phyloP scores from a whole-genome alignment of 2,113 vertebrate species.

The Ascaphus truei region DNA sequence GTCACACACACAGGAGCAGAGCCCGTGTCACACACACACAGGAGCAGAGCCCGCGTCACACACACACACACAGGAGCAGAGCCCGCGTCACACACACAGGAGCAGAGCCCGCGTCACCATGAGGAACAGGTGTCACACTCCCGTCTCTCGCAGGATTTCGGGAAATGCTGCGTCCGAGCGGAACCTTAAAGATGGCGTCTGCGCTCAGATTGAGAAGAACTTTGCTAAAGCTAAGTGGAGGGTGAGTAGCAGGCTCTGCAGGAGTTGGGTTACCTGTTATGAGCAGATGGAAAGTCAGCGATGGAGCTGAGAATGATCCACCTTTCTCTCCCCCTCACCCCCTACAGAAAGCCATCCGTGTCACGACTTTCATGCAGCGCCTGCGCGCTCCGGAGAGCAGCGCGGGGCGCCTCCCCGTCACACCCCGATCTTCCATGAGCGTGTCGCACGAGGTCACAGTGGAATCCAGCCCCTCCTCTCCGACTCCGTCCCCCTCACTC shows the following conservation, averaged over 20 bases:
- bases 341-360: slow-evolving; percentile 78
- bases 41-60: background rate
- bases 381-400: slow-evolving; percentile 64
- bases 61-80: no score
- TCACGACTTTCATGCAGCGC: slow-evolving; percentile 81
- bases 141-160: slow-evolving; percentile 62
- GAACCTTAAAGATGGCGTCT: slow-evolving; percentile 78
- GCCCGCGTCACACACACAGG: background rate
- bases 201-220: slow-evolving; percentile 82
- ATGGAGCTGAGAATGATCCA: no score
- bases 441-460: slow-evolving; percentile 62
- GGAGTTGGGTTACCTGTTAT: background rate
- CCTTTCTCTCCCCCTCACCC: background rate
- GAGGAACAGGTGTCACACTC: background rate
- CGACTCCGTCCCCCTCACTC: background rate
- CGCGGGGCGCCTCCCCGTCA: slow-evolving; percentile 42
- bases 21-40: background rate
- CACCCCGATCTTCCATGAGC: slow-evolving; percentile 46
- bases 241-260: slow-evolving; percentile 51
- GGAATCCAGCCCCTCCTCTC: slow-evolving; percentile 45
- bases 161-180: slow-evolving; percentile 77
- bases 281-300: no score
- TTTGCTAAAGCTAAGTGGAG: slow-evolving; percentile 83
- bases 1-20: no score
- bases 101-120: background rate